A percentile compares a stretch with the other conserved stretches of the same genome.
Conservation (phyloP, 2,797 vertebrate species). For the Hippocampus kuda region DNA sequence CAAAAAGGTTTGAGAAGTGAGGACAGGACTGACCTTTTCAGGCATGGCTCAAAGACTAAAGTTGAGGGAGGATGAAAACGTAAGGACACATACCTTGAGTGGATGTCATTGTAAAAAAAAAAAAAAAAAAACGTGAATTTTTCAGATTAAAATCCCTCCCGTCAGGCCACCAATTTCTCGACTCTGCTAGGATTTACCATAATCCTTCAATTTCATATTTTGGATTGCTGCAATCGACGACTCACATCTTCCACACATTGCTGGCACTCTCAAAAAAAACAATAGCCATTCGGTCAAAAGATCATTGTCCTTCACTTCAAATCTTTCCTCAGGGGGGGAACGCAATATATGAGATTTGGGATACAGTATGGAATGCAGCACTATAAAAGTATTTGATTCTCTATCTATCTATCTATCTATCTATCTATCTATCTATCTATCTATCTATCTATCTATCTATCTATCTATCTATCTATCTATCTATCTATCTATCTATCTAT, state of each 20-base stretch:
- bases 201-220: slow-evolving; percentile 58
- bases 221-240: slow-evolving; percentile 28
- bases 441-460: too few relatives aligned
- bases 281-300: slow-evolving; percentile 46
- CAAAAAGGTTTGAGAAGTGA: slow-evolving; percentile 1
- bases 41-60: background rate
- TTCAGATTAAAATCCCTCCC: background rate
- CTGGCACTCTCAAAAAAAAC: slow-evolving; percentile 31
- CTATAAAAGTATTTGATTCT: background rate
- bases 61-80: background rate
- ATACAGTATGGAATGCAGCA: background rate
- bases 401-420: too few relatives aligned
- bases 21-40: background rate
- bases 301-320: slow-evolving; percentile 48
- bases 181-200: slow-evolving; percentile 42
- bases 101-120: background rate
- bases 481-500: too few relatives aligned
- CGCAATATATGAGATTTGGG: slow-evolving; percentile 22
- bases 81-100: background rate
- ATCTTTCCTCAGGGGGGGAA: slow-evolving; percentile 44
- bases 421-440: too few relatives aligned
- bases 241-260: slow-evolving; percentile 34
- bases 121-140: background rate
- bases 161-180: slow-evolving; percentile 5
- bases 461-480: too few relatives aligned